These are phyloP conservation scores for Acromyrmex heyeri DNA, from an alignment of 1,140 invertebrate species.

Conservation along the genomic window DNA sequence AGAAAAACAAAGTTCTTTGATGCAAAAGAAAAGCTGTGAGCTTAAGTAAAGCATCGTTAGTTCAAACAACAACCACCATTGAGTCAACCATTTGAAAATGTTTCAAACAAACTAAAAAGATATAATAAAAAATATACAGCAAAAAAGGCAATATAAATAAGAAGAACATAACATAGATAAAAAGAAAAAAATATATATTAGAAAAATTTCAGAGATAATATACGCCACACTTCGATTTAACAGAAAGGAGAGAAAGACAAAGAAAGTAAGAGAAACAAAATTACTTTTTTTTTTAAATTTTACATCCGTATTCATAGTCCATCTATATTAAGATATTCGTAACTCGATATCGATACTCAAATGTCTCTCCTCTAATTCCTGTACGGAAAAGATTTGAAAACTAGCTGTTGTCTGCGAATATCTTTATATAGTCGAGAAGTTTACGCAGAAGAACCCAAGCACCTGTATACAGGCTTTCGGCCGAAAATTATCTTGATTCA, in stretches of 20 bases:
- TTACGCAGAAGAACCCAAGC: slow-evolving; percentile 71
- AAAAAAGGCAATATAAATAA: slow-evolving; percentile 20
- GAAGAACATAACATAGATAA: slow-evolving; percentile 20
- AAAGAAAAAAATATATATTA: slow-evolving; percentile 13
- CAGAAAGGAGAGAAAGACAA: neutral
- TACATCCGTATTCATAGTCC: neutral
- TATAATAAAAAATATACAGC: neutral
- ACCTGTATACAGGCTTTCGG: slow-evolving; percentile 56
- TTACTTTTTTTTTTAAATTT: neutral
- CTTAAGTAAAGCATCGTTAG: slow-evolving; percentile 48
- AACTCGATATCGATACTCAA: neutral
- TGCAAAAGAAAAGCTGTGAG: slow-evolving; percentile 46
- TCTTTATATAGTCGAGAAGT: slow-evolving; percentile 59
- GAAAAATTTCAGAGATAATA: slow-evolving; percentile 41
- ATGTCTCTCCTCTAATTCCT: slow-evolving; percentile 49
- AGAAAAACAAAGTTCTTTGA: slow-evolving; percentile 5
- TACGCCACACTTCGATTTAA: slow-evolving; percentile 31
- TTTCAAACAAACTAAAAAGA: slow-evolving; percentile 16
- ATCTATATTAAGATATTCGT: neutral
- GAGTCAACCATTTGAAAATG: neutral
- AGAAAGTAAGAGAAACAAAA: slow-evolving; percentile 54
- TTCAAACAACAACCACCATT: slow-evolving; percentile 56
- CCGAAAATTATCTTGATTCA: slow-evolving; percentile 29
- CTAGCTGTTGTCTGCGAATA: slow-evolving; percentile 60
- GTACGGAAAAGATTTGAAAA: slow-evolving; percentile 16